Base-by-base conservation (phyloP, 2,888 invertebrate species). In the Caenorhabditis sulstoni region DNA sequence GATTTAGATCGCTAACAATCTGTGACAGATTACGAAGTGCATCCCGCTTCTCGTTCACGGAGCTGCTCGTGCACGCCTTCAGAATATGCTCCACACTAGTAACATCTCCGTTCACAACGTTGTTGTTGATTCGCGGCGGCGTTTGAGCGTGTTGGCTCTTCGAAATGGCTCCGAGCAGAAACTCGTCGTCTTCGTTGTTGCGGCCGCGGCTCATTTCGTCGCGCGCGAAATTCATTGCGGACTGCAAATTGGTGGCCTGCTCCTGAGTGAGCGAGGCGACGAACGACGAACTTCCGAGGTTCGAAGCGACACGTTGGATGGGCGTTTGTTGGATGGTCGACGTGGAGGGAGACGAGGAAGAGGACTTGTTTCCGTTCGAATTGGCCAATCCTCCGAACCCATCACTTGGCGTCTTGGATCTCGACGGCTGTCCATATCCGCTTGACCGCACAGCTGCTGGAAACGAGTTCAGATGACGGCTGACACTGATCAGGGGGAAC, bases 221-320 rank as follows among this genome's bases (percentile, higher is more conserved):
- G 35, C 50, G 55, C 3, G 76, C 76, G 20, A 18, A 18, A 64
- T 76, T 58, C 76, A 76, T 68, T 1, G 68, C 76, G 5, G 50
- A 44, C 20, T 76, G 76, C 5, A 76, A 49, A 16, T 16, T 50
- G 7, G 16, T 29, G 0, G 76, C 76, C 39, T 76, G 68, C 18
- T 68, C 68, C n/a, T 58, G 55, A 14, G 76, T 76, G 23, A 76
- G 29, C 0, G 68, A 70, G 12, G 68, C 68, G 1, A 76, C 76
- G 16, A 76, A 76, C 9, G 76, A 76, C 9, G 68, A 58, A 23
- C 55, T 67, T 44, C 76, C 76, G 23, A 76, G 66, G 14, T 68
- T 76, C 1, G 76, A 76, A 4, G 76, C 76, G 9, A 76, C 65
- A 12, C 76, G 58, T 70, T 76, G 76, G 37, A 76, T 76, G 0